phyloP scores from a whole-genome alignment of 30 jellyfish, hydroid and myxozoan genomes.

The Cassiopea xamachana region DNA sequence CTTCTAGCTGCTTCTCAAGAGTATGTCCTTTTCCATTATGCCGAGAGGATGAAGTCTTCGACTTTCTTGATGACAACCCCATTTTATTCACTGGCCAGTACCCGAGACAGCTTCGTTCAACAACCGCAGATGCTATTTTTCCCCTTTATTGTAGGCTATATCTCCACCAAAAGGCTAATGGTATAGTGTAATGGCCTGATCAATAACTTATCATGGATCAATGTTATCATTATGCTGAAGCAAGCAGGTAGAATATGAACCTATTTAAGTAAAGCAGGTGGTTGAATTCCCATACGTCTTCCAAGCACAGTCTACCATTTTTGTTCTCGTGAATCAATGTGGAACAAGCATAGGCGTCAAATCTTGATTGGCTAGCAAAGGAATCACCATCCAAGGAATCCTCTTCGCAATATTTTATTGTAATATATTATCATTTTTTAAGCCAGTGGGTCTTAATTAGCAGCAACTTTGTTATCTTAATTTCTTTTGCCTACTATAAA shows the following conservation, averaged over 20 bases:
- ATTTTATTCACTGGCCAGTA: not conserved
- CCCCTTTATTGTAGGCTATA: not conserved
- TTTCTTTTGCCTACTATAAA: no score
- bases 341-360: no score
- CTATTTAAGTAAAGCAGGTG: not conserved
- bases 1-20: not conserved
- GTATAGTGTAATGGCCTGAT: conserved; percentile 2
- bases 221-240: conserved; percentile 8
- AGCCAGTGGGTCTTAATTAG: no score
- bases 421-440: no score
- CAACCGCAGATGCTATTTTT: not conserved
- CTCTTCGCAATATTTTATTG: no score
- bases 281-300: not conserved
- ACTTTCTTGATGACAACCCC: conserved; percentile 14
- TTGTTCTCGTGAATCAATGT: no score
- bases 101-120: not conserved
- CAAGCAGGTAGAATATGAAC: conserved; percentile 10
- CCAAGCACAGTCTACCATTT: not conserved
- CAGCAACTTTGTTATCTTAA: no score
- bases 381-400: no score
- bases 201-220: conserved; percentile 61
- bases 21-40: not conserved
- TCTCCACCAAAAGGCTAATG: not conserved
- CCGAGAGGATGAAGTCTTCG: not conserved
- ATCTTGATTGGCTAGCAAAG: no score